phyloP scores from a whole-genome alignment of 53 echinoderm and acorn worm species.

The Henricia sp. region DNA sequence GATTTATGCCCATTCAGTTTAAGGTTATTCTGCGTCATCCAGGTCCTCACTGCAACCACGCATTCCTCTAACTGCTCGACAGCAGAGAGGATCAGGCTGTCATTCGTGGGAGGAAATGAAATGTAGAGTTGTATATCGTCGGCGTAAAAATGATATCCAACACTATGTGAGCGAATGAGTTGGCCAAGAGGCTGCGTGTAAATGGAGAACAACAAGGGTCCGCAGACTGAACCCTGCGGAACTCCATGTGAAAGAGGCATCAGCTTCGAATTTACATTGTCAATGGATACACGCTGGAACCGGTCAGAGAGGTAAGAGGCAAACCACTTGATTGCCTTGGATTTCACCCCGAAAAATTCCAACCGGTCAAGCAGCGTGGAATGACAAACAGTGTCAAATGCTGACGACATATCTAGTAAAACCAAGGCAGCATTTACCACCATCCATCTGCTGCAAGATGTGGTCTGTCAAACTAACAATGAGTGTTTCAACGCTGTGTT shows the following conservation, averaged over 20 bases:
- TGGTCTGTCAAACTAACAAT: neutral
- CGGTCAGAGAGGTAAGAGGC: slow-evolving; percentile 32
- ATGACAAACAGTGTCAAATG: slow-evolving; percentile 26
- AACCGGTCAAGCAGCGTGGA: neutral
- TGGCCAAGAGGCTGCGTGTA: slow-evolving; percentile 31
- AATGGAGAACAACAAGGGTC: slow-evolving; percentile 8
- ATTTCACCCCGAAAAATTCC: neutral
- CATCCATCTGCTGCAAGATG: slow-evolving; percentile 13
- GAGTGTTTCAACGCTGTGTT: slow-evolving; percentile 9
- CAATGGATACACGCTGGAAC: neutral
- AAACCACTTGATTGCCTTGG: neutral
- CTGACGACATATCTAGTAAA: slow-evolving; percentile 18
- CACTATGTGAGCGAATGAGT: no score
- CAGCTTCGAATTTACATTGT: neutral
- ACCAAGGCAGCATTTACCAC: neutral
- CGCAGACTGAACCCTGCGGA: slow-evolving; percentile 11
- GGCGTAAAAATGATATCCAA: no score
- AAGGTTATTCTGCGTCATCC: no score
- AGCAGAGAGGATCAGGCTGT: no score
- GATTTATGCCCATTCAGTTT: no score
- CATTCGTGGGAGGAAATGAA: no score
- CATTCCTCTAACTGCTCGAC: no score
- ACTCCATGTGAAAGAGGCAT: neutral
- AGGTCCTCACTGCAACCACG: no score
- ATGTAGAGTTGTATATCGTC: no score